These are phyloP conservation scores for Panzeria rudis DNA, from an alignment of 2,888 invertebrate genomes.

Conservation along the genomic window DNA sequence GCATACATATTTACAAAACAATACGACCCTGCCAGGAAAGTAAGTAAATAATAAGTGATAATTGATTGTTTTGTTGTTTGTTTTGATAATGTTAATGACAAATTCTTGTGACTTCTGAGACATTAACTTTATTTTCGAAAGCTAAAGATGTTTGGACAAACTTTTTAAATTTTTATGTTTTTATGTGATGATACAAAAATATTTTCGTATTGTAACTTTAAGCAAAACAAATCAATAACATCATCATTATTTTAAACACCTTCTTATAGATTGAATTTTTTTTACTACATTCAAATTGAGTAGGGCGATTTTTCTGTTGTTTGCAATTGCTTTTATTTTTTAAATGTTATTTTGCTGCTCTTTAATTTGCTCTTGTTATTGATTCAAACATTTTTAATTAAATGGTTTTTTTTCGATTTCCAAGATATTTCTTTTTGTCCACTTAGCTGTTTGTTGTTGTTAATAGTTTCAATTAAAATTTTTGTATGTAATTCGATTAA, in stretches of 20 bases:
- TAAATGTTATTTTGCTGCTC: neutral
- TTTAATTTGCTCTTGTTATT: constrained; percentile 43
- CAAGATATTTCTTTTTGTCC: constrained; percentile 19
- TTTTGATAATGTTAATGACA: no score
- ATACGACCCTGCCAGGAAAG: neutral
- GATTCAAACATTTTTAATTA: constrained; percentile 31
- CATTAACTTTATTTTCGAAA: neutral
- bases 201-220: neutral
- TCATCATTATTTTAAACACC: constrained; percentile 23
- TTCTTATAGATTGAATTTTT: constrained; percentile 21
- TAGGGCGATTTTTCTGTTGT: constrained; percentile 18
- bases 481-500: neutral
- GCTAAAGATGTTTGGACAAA: neutral
- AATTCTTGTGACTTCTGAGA: neutral
- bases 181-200: no score
- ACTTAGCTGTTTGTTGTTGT: constrained; percentile 20
- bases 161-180: neutral
- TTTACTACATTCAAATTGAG: constrained; percentile 17
- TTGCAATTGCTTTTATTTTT: constrained; percentile 36
- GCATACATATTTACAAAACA: neutral
- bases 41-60: neutral
- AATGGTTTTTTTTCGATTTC: constrained; percentile 17
- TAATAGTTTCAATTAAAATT: constrained; percentile 10
- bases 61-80: no score
- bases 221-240: neutral